These are phyloP conservation scores for Campoletis raptor DNA, from an alignment of 2,888 invertebrate species.

Conservation along the genomic window DNA sequence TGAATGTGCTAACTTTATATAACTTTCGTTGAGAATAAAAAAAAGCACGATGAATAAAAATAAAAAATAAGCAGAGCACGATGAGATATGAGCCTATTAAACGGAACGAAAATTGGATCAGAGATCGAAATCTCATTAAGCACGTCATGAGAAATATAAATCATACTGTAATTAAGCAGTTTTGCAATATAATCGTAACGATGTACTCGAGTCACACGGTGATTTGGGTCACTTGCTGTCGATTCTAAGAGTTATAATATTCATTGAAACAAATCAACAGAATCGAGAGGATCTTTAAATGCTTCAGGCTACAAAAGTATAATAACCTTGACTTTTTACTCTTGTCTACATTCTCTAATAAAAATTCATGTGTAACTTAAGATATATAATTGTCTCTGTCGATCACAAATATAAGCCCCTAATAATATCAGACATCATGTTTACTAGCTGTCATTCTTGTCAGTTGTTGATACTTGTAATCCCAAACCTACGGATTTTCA, in stretches of 20 bases:
- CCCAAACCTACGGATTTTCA: not conserved
- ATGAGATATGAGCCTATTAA: not conserved
- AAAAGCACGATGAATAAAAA: not conserved
- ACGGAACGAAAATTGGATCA: constrained; percentile 32
- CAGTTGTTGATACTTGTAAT: not conserved
- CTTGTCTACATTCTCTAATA: constrained; percentile 45
- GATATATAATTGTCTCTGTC: constrained; percentile 26
- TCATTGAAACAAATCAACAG: constrained; percentile 30
- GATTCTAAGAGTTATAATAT: constrained; percentile 29
- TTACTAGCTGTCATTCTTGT: not conserved
- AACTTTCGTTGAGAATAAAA: not conserved
- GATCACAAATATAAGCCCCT: not conserved
- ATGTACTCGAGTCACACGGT: constrained; percentile 25
- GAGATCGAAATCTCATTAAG: constrained; percentile 22
- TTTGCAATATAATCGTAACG: constrained; percentile 14
- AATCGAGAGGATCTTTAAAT: constrained; percentile 6
- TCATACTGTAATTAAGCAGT: not conserved
- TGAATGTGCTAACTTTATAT: not conserved
- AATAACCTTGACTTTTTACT: constrained; percentile 45
- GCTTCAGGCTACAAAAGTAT: constrained; percentile 20
- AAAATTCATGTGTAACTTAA: constrained; percentile 35
- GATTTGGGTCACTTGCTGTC: constrained; percentile 51
- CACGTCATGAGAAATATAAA: constrained; percentile 5
- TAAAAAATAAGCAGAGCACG: not conserved
- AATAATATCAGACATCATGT: not conserved